These are phyloP conservation scores for Brachystomella parvula DNA, from an alignment of 1,140 invertebrate species.

Conservation along the genomic window DNA sequence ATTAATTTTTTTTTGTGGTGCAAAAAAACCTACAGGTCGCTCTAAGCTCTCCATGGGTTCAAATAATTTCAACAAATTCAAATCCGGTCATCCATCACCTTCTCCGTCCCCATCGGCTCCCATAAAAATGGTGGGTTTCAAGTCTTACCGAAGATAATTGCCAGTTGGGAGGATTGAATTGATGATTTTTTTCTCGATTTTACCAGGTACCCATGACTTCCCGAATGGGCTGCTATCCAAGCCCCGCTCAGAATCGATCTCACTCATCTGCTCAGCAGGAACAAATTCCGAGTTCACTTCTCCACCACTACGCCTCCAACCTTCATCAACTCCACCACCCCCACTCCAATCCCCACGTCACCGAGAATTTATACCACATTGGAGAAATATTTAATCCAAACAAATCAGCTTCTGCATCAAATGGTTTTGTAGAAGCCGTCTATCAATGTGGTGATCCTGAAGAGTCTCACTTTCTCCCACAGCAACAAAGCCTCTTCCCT, in stretches of 20 bases:
- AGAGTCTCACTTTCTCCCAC: conserved; percentile 35
- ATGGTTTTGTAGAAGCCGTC: conserved; percentile 39
- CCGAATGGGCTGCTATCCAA: conserved; percentile 34
- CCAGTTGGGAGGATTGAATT: neutral
- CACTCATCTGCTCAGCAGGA: conserved; percentile 28
- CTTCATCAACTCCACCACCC: conserved; percentile 33
- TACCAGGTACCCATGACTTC: conserved; percentile 36
- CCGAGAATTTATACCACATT: conserved; percentile 44
- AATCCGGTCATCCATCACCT: conserved; percentile 35
- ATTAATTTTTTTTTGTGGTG: conserved; percentile 1
- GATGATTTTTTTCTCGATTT: conserved; percentile 8
- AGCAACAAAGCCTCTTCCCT: conserved; percentile 32
- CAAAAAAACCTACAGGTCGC: conserved; percentile 32
- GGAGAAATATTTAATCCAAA: conserved; percentile 44
- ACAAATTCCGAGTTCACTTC: conserved; percentile 22
- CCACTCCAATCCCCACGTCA: conserved; percentile 34
- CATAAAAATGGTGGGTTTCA: conserved; percentile 35
- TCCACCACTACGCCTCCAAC: conserved; percentile 33
- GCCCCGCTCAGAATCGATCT: conserved; percentile 35
- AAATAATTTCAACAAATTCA: conserved; percentile 38
- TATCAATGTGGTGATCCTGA: conserved; percentile 47
- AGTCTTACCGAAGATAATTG: neutral
- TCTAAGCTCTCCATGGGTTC: conserved; percentile 38
- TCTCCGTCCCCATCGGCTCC: conserved; percentile 37
- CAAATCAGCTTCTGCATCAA: conserved; percentile 33